Evolutionary conservation across 2,888 invertebrate genomes (phyloP), one percentile per base, ranked within the genome.

Genomic region (Aphidius colemani): DNA sequence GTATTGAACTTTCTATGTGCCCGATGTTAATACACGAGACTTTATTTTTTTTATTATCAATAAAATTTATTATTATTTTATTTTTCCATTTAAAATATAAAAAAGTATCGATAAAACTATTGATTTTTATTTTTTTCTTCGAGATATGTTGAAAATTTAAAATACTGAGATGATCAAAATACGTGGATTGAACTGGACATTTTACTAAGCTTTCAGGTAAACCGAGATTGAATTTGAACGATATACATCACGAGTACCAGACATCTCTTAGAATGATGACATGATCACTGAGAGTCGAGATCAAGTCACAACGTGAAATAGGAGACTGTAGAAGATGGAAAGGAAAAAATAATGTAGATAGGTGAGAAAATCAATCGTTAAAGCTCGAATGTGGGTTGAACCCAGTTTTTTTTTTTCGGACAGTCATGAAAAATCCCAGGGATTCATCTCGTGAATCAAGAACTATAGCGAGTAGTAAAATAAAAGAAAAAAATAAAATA

Each of bases 141-240:
- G n/a, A 9, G 46, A 30, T 30, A 30, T 46, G 8, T 46, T 46
- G 2, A n/a, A n/a, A 46, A n/a, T 10, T n/a, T 46, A 46, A 57
- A 46, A 45, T 39, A 57, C 45, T 30, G 48, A 46, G 46, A 46
- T 57, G 6, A 46, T 30, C 30, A 30, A 30, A 30, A 30, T 30
- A 30, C 30, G 3, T 30, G 30, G 30, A 30, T 30, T 48, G n/a
- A 57, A 57, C 10, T 11, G 46, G 45, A 30, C 57, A 53, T 53
- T 40, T 41, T 46, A 30, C 30, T 4, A 30, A 46, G 39, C 45
- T 57, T 39, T 18, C 18, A 45, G 45, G 57, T 57, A 57, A 57
- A 57, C 57, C 40, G 46, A 57, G 57, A 57, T 57, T 57, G 57
- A 57, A 57, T 57, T 57, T 48, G 57, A 57, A 45, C 57, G 57